Conservation (phyloP, 2,113 vertebrate species). For the Hucho hucho region DNA sequence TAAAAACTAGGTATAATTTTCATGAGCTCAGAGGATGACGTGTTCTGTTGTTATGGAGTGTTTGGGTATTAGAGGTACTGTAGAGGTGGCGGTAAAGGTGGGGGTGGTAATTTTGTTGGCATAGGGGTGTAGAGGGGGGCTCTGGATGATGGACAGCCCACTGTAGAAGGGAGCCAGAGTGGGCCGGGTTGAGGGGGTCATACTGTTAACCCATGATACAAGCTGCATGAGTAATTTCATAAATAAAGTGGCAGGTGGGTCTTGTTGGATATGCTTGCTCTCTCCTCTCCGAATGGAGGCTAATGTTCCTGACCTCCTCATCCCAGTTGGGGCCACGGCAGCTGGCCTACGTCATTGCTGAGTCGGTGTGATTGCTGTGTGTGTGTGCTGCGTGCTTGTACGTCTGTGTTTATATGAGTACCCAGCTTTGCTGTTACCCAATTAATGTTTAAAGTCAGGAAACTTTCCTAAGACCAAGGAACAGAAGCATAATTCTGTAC, state of each 20-base stretch:
- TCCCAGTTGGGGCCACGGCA: slow-evolving; percentile 60
- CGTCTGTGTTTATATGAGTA: not conserved
- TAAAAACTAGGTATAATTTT: no score
- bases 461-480: not conserved
- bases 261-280: slow-evolving; percentile 70
- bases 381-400: not conserved
- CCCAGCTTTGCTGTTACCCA: not conserved
- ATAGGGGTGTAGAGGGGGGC: slow-evolving; percentile 9
- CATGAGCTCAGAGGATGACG: slow-evolving; percentile 11
- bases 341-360: slow-evolving; percentile 57
- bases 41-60: slow-evolving; percentile 37
- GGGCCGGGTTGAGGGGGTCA: slow-evolving; percentile 26
- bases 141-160: slow-evolving; percentile 28
- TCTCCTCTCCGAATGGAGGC: slow-evolving; percentile 66
- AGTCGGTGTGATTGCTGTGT: slow-evolving; percentile 34
- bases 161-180: slow-evolving; percentile 28
- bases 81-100: not conserved
- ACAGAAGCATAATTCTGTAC: not conserved
- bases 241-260: slow-evolving; percentile 71
- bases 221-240: slow-evolving; percentile 62
- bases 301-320: slow-evolving; percentile 72
- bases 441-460: not conserved
- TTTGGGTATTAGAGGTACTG: not conserved
- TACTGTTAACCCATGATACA: slow-evolving; percentile 61
- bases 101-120: not conserved